phyloP scores from a whole-genome alignment of 2,888 invertebrate species.

The Heliconius charithonia region DNA sequence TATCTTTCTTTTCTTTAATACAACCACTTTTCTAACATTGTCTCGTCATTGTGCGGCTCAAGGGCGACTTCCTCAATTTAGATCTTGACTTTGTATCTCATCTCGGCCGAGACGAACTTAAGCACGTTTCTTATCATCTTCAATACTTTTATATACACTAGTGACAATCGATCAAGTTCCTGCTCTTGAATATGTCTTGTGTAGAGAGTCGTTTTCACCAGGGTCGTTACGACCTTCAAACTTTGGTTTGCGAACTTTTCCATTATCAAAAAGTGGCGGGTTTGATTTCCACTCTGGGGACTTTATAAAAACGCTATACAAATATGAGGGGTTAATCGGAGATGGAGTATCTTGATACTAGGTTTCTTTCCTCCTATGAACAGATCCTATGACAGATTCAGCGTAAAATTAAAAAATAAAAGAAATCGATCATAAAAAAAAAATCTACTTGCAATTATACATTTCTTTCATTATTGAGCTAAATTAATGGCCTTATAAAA shows the following conservation, averaged over 20 bases:
- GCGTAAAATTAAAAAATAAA: too few species aligned
- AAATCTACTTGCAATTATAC: too few species aligned
- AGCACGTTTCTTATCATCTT: slow-evolving; percentile 59
- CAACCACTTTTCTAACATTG: slow-evolving; percentile 34
- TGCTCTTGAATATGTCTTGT: slow-evolving; percentile 13
- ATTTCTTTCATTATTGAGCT: too few species aligned
- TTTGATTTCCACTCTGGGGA: neutral
- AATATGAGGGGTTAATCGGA: too few species aligned
- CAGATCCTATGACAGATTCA: too few species aligned
- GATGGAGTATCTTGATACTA: too few species aligned
- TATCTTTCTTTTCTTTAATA: slow-evolving; percentile 33
- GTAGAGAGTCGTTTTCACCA: neutral
- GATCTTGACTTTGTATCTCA: slow-evolving; percentile 43
- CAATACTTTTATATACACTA: slow-evolving; percentile 29
- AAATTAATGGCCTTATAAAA: too few species aligned
- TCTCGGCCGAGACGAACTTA: slow-evolving; percentile 50
- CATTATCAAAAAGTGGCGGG: too few species aligned
- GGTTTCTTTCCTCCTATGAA: too few species aligned
- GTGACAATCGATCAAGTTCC: slow-evolving; percentile 23
- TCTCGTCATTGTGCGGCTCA: slow-evolving; percentile 41
- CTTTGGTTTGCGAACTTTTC: neutral
- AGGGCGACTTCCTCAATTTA: slow-evolving; percentile 44
- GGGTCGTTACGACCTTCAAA: slow-evolving; percentile 17
- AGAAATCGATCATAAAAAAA: too few species aligned
- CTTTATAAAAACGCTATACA: too few species aligned